phyloP scores from a whole-genome alignment of 1,140 invertebrate species.

The Coboldia fuscipes region DNA sequence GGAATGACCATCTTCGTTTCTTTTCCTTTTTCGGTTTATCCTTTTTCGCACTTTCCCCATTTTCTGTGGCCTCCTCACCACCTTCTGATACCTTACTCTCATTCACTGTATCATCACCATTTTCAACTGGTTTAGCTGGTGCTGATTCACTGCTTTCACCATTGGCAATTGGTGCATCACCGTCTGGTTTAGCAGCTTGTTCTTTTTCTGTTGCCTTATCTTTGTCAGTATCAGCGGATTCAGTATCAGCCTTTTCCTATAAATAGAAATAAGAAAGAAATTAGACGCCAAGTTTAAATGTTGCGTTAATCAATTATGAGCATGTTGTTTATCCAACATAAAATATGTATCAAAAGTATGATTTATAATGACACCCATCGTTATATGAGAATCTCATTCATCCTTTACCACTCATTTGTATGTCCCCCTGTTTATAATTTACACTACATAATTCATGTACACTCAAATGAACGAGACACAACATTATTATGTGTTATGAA shows the following conservation, averaged over 20 bases:
- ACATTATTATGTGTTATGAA: too few species aligned
- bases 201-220: conserved; percentile 41
- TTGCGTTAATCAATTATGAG: too few species aligned
- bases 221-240: conserved; percentile 42
- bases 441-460: too few species aligned
- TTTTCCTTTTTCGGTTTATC: conserved; percentile 64
- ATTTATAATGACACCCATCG: too few species aligned
- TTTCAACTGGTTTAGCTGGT: conserved; percentile 17
- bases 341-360: too few species aligned
- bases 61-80: conserved; percentile 30
- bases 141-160: conserved; percentile 18
- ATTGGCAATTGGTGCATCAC: conserved; percentile 15
- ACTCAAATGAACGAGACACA: too few species aligned
- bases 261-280: too few species aligned
- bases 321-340: too few species aligned
- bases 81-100: conserved; percentile 24
- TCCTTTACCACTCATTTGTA: too few species aligned
- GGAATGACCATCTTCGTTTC: conserved; percentile 63
- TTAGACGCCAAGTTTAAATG: too few species aligned
- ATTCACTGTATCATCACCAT: conserved; percentile 19
- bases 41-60: conserved; percentile 44
- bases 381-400: too few species aligned
- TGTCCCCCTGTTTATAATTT: too few species aligned
- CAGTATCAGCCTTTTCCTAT: conserved; percentile 32
- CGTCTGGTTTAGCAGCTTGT: conserved; percentile 11